Conservation (phyloP, 2,797 vertebrate species). For the Alfaro cultratus region DNA sequence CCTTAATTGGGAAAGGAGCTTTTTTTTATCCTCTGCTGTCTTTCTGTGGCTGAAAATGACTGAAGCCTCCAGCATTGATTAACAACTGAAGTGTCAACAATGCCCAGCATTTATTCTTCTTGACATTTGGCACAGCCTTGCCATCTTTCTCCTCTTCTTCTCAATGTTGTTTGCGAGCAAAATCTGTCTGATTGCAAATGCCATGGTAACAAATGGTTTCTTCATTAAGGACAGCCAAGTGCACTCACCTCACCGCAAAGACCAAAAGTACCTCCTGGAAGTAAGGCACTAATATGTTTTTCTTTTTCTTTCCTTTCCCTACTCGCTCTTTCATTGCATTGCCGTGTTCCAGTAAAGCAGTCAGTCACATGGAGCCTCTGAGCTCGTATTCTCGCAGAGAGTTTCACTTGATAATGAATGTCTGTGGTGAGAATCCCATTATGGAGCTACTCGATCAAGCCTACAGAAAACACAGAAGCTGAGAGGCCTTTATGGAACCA, state of each 20-base stretch:
- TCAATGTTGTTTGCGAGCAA: slow-evolving; percentile 43
- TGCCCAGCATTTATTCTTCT: slow-evolving; percentile 4
- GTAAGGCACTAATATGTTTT: slow-evolving; percentile 75
- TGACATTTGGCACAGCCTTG: slow-evolving; percentile 14
- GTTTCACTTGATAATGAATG: slow-evolving; percentile 80
- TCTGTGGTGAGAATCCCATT: slow-evolving; percentile 85
- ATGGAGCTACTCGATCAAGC: slow-evolving; percentile 76
- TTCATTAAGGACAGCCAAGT: slow-evolving; percentile 64
- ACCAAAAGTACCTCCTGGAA: slow-evolving; percentile 82
- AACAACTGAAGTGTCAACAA: slow-evolving; percentile 29
- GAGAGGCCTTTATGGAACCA: slow-evolving; percentile 62
- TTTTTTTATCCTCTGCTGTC: slow-evolving; percentile 24
- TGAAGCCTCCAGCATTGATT: slow-evolving; percentile 26
- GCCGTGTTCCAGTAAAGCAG: slow-evolving; percentile 83
- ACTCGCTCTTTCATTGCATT: slow-evolving; percentile 77
- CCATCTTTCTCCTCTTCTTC: slow-evolving; percentile 3
- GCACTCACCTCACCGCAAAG: slow-evolving; percentile 81
- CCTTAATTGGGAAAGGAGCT: slow-evolving; percentile 70
- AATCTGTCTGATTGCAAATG: slow-evolving; percentile 66
- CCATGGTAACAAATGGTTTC: slow-evolving; percentile 79
- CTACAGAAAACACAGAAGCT: slow-evolving; percentile 70
- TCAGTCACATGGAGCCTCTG: slow-evolving; percentile 73
- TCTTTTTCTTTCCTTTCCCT: slow-evolving; percentile 36
- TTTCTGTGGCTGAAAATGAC: slow-evolving; percentile 56
- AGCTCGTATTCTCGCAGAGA: slow-evolving; percentile 68